Evolutionary conservation across 2,888 invertebrate species (phyloP).

Genomic region (Scaptomyza flava): DNA sequence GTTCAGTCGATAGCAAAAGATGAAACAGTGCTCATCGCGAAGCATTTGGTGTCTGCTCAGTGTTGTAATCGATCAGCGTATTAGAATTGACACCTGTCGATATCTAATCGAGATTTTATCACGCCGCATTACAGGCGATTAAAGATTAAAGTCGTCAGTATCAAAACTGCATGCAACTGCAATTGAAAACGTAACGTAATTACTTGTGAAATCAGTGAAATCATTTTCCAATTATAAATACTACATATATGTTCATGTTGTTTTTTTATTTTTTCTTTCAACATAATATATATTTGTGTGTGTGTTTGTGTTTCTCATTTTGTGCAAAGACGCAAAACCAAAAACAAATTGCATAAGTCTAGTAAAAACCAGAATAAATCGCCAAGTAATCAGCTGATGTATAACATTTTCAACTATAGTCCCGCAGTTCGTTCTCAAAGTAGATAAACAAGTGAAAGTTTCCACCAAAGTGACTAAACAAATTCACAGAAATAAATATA

Average conservation of each 20-base stretch:
- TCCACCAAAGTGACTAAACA: constrained; percentile 32
- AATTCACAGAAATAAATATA: constrained; percentile 1
- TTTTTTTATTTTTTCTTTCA: constrained; percentile 11
- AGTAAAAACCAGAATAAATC: constrained; percentile 48
- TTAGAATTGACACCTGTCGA: constrained; percentile 84
- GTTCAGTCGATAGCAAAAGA: constrained; percentile 84
- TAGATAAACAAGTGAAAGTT: constrained; percentile 69
- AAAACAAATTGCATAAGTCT: constrained; percentile 73
- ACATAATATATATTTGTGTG: constrained; percentile 17
- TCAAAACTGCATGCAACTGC: background rate
- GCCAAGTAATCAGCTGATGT: constrained; percentile 61
- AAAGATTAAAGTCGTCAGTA: constrained; percentile 35
- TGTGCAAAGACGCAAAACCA: constrained; percentile 74
- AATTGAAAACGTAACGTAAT: constrained; percentile 12
- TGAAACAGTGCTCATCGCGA: constrained; percentile 84
- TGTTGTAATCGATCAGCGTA: constrained; percentile 84
- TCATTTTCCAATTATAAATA: constrained; percentile 26
- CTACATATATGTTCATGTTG: constrained; percentile 3
- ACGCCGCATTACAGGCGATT: constrained; percentile 83
- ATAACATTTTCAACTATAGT: background rate
- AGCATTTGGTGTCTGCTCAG: constrained; percentile 81
- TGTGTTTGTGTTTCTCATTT: constrained; percentile 23
- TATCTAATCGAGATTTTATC: constrained; percentile 84
- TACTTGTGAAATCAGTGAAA: constrained; percentile 23
- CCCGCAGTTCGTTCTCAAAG: constrained; percentile 1